Base-by-base conservation (phyloP, 2,113 vertebrate genomes). In the Halichoerus grypus region DNA sequence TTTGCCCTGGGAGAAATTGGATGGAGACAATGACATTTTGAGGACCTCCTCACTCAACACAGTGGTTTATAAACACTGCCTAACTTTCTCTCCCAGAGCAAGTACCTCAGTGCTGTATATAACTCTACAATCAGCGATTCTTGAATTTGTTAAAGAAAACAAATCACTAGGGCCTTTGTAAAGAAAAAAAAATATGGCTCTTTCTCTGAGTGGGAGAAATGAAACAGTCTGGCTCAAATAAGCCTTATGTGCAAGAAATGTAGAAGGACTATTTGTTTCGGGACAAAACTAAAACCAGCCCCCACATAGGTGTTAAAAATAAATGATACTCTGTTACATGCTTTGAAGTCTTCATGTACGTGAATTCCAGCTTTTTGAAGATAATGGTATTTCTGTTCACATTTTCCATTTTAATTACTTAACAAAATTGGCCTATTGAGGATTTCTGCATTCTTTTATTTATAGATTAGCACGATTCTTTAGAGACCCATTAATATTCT, bases 371-470 rank as follows among this genome's bases (percentile, higher is more conserved):
- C 91, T 91, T 85, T 91, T 95, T 81, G n/a, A 85, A 91, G 91
- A 89, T 86, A 91, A 96, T 82, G 85, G 57, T 15, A 49, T 94
- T 87, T 96, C 92, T 92, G 61, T 81, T 97, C 92, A 31, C 89
- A 82, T 74, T 65, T 96, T 93, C 96, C 49, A 91, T 88, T 95
- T 88, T 96, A 92, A 88, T 96, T 91, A 76, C 88, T 94, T 89
- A 81, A 36, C 67, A 82, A 74, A 97, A 91, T 57, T 49, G 91
- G 90, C 39, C 85, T 84, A 22, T 39, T 65, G 91, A 95, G 88
- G 71, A 87, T 91, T 91, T 94, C 59, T 93, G 81, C 86, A 46
- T 89, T 82, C 49, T 36, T 85, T 94, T 97, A 97, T 96, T 97
- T 97, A 86, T 93, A 97, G 95, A 85, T 82, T 10, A 95, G 69